Base-by-base conservation (phyloP, 2,888 invertebrate species). In the Kuschelorhynchus macadamiae region DNA sequence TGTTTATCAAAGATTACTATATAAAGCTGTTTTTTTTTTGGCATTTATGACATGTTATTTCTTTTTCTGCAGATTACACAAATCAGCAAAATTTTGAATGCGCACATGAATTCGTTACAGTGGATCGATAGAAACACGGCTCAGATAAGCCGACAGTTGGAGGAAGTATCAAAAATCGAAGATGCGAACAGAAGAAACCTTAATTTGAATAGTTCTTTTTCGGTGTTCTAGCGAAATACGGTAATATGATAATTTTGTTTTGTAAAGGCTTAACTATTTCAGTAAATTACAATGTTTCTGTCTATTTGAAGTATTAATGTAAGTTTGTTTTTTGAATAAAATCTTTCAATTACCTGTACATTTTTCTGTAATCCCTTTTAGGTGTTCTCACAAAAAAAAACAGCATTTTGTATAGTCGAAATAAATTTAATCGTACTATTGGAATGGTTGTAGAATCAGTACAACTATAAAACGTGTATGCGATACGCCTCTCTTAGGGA, bases 51-150 rank as follows among this genome's bases (percentile, higher is more conserved):
- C 32, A 20, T 12, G 30, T 59, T 57, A 57, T 74, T 76, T 75
- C 57, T 72, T 68, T 87, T 86, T 39, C n/a, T n/a, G n/a, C 86
- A 93, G 92, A 92, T 97, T 49, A 92, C 93, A 7, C 96, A 97
- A 85, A 94, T 98, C 74, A 93, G 95, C 0, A 93, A 94, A 73
- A 97, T 98, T 71, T 85, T 98, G 2, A 97, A 97, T 85, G 96
- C 97, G 0, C 98, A 98, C 81, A 97, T 97, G 92, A 96, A 95
- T 47, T 96, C 96, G 0, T 87, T 98, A 80, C 95, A 97, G 76
- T 97, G 96, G 96, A 90, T 98, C 41, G 97, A 97, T 80, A 90
- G 92, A 72, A 93, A 93, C 60, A 92, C 95, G 2, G 88, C 90
- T 0, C 87, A 91, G 70, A 90, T 96, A 33, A 89, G 90, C 16